Conservation (phyloP, 2,113 vertebrate genomes). For the Alectura lathami region DNA sequence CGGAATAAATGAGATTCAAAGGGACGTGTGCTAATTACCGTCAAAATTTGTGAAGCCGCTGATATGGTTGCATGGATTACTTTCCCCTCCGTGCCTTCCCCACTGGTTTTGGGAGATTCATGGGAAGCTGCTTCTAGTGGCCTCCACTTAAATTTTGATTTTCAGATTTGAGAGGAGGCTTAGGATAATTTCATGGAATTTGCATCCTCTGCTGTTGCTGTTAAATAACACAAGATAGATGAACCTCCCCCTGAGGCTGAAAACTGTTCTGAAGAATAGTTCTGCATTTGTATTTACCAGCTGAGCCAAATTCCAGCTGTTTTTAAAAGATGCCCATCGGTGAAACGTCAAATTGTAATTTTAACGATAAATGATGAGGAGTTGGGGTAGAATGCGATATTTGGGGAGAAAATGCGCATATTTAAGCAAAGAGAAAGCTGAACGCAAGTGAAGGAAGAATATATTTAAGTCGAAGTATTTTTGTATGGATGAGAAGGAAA, state of each 20-base stretch:
- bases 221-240: not conserved
- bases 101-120: not conserved
- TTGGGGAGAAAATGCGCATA: not conserved
- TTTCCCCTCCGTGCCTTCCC: rapidly evolving
- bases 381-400: not conserved
- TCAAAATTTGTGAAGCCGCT: not conserved
- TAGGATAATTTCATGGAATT: not conserved
- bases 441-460: not conserved
- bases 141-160: not conserved
- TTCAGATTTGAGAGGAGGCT: not conserved
- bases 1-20: not conserved
- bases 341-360: not conserved
- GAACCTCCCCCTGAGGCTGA: not conserved
- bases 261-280: not conserved
- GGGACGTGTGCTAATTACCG: not conserved
- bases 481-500: not conserved
- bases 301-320: not conserved
- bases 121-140: not conserved
- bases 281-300: not conserved
- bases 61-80: not conserved
- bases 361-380: not conserved
- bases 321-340: not conserved
- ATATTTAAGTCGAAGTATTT: not conserved
- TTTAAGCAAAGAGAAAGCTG: not conserved
- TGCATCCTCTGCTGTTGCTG: not conserved